Percentiles rank a stretch among this genome's conserved stretches.
phyloP scores from a whole-genome alignment of 2,888 invertebrate species.

The Alloplasta piceator region DNA sequence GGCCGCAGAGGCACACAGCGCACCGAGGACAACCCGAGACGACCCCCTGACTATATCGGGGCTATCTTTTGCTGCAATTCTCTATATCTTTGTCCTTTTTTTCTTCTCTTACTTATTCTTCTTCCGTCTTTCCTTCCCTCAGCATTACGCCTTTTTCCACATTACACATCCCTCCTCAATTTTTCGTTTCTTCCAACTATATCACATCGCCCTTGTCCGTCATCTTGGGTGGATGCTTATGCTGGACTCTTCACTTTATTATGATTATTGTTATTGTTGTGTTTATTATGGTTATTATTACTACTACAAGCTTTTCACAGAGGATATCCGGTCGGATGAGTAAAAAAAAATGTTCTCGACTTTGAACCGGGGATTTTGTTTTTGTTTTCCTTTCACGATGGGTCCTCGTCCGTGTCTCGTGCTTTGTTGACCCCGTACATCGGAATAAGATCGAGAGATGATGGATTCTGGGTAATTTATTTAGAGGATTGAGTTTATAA shows the following conservation, averaged over 20 bases:
- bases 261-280: background rate
- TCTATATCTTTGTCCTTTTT: conserved; percentile 40
- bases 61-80: conserved; percentile 53
- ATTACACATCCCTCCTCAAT: conserved; percentile 22
- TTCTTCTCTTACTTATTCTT: conserved; percentile 38
- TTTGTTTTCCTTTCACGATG: too few relatives aligned
- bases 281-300: conserved; percentile 1
- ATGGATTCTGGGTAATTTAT: too few relatives aligned
- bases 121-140: conserved; percentile 36
- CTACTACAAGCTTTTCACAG: background rate
- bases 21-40: conserved; percentile 45
- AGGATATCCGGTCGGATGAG: too few relatives aligned
- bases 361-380: too few relatives aligned
- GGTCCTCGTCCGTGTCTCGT: too few relatives aligned
- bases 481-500: too few relatives aligned
- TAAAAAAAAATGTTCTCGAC: too few relatives aligned
- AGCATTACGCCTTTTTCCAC: conserved; percentile 39
- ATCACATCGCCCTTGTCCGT: conserved; percentile 2
- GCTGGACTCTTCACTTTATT: conserved; percentile 15
- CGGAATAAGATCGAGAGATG: too few relatives aligned
- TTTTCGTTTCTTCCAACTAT: conserved; percentile 4
- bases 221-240: background rate
- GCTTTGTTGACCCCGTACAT: too few relatives aligned
- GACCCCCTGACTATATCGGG: conserved; percentile 42
- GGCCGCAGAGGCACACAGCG: conserved; percentile 62